Percentiles rank a stretch among this genome's conserved stretches.
These are phyloP conservation scores for Latrodectus elegans DNA, from an alignment of 2,888 invertebrate genomes.

Conservation along the genomic window DNA sequence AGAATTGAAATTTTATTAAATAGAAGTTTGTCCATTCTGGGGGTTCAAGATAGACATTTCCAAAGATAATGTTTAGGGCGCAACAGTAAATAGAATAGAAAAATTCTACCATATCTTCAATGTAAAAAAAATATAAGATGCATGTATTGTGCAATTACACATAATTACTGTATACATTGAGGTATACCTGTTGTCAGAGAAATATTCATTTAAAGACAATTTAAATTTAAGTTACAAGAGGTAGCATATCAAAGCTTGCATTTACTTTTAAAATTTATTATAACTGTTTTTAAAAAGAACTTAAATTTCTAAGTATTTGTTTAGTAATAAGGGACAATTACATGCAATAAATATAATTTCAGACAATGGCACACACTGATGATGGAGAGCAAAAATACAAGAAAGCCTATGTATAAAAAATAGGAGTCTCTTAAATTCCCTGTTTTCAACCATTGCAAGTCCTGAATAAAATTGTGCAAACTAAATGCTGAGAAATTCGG, in stretches of 20 bases:
- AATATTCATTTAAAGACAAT: neutral
- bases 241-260: neutral
- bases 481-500: constrained; percentile 46
- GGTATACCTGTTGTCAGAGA: neutral
- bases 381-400: constrained; percentile 69
- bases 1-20: neutral
- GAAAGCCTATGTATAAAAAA: constrained; percentile 69
- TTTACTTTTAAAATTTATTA: neutral
- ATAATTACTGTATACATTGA: neutral
- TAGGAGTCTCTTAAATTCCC: constrained; percentile 69
- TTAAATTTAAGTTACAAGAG: neutral
- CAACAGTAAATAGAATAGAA: neutral
- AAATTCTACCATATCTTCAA: neutral
- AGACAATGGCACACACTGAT: constrained; percentile 69
- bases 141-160: neutral
- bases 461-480: constrained; percentile 69
- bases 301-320: neutral
- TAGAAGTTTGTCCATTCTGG: neutral
- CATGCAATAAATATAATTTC: constrained; percentile 68
- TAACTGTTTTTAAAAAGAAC: neutral
- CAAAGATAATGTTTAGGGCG: neutral
- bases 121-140: neutral
- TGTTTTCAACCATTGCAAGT: constrained; percentile 66
- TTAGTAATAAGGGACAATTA: constrained; percentile 23
- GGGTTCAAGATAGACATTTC: neutral